phyloP scores from a whole-genome alignment of 2,888 invertebrate species.

The Drosophila flavopinicola region DNA sequence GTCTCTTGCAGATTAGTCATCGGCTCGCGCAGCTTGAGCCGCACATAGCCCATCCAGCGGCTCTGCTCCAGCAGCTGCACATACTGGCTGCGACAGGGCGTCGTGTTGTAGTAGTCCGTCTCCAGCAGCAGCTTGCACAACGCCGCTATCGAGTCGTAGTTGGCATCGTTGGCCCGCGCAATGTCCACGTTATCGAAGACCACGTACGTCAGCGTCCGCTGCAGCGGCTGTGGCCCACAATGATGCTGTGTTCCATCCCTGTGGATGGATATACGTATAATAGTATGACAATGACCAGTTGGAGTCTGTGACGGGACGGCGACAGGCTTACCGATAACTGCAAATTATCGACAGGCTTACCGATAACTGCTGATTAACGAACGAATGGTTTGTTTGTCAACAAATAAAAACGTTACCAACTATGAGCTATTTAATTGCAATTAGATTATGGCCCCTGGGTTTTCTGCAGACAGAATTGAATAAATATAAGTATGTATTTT shows the following conservation, averaged over 20 bases:
- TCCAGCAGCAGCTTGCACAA: conserved; percentile 88
- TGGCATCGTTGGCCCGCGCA: conserved; percentile 87
- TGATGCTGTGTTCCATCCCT: conserved; percentile 82
- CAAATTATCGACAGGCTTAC: too few relatives aligned
- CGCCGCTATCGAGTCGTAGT: conserved; percentile 84
- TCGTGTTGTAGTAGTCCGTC: conserved; percentile 79
- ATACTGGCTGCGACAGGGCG: conserved; percentile 76
- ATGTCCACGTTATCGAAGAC: conserved; percentile 91
- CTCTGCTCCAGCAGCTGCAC: conserved; percentile 70
- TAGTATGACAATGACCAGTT: too few relatives aligned
- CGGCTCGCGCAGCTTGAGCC: conserved; percentile 80
- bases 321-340: too few relatives aligned
- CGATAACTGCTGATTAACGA: too few relatives aligned
- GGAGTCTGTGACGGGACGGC: too few relatives aligned
- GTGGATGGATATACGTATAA: not conserved
- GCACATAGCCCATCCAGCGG: conserved; percentile 83
- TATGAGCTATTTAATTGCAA: too few relatives aligned
- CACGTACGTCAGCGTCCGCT: conserved; percentile 88
- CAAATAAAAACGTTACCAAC: too few relatives aligned
- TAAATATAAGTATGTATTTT: too few relatives aligned
- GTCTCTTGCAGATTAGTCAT: conserved; percentile 13
- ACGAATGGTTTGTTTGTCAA: too few relatives aligned
- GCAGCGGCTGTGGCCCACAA: conserved; percentile 86
- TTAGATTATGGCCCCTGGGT: too few relatives aligned
- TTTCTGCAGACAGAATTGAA: too few relatives aligned